Conservation (phyloP, 2,113 vertebrate species). For the Myanophis thanlyinensis region DNA sequence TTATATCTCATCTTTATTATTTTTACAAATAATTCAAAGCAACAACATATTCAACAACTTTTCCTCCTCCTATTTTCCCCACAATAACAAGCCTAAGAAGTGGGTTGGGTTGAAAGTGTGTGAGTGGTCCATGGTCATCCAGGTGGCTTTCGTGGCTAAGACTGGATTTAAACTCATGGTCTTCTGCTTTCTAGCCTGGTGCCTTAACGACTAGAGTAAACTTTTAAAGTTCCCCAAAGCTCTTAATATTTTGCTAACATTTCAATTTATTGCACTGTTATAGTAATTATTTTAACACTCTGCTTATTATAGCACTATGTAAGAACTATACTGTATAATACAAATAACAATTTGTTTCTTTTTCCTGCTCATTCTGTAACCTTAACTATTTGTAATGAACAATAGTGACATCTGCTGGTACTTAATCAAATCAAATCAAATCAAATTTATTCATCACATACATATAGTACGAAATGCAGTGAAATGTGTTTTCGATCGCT, state of each 20-base stretch:
- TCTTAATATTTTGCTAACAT: neutral
- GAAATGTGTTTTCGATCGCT: too few species aligned
- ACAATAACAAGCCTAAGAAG: neutral
- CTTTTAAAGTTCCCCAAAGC: neutral
- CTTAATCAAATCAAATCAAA: too few species aligned
- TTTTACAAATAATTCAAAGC: neutral
- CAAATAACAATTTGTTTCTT: neutral
- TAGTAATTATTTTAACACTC: neutral
- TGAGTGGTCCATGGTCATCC: neutral
- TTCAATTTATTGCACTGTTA: neutral
- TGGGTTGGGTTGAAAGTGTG: neutral
- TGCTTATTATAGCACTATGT: neutral
- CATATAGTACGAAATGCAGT: too few species aligned
- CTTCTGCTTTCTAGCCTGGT: neutral
- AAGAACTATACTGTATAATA: neutral
- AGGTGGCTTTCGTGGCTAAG: neutral
- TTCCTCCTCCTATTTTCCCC: neutral
- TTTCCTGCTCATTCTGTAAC: neutral
- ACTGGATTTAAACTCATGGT: neutral
- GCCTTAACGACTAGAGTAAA: neutral
- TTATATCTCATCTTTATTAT: neutral
- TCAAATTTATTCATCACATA: too few species aligned
- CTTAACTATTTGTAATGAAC: neutral
- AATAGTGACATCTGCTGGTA: conserved; percentile 46
- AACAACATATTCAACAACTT: neutral